Evolutionary conservation across 2,888 invertebrate genomes (phyloP).

Genomic region (Drosophila quasianomalipes): DNA sequence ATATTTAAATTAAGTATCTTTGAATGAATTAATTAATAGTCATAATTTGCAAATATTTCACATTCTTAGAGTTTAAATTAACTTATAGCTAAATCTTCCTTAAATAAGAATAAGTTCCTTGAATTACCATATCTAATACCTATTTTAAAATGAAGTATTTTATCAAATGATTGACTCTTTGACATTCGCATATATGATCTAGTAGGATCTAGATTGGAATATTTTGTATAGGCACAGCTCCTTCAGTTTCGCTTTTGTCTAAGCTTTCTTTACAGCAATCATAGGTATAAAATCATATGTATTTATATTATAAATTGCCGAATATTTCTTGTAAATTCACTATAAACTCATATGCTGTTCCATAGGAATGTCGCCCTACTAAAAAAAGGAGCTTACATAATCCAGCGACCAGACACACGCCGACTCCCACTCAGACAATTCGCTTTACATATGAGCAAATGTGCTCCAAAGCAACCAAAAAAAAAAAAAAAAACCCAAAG

Average conservation of each 20-base stretch:
- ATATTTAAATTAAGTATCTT: neutral
- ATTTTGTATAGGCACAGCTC: neutral
- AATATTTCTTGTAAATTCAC: neutral
- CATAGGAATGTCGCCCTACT: conserved; percentile 13
- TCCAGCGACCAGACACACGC: conserved; percentile 41
- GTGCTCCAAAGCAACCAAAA: conserved; percentile 61
- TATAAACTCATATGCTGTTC: conserved; percentile 16
- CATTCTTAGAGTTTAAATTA: neutral
- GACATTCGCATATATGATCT: neutral
- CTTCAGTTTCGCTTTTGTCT: neutral
- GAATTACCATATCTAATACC: neutral
- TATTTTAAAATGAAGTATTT: neutral
- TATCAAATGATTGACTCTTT: neutral
- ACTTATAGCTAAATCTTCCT: neutral
- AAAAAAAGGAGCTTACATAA: conserved; percentile 38
- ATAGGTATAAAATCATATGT: neutral
- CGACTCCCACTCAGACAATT: conserved; percentile 56
- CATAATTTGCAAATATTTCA: neutral
- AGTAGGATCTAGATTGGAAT: neutral
- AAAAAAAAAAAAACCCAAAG: conserved; percentile 13
- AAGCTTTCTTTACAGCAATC: neutral
- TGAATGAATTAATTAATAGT: neutral
- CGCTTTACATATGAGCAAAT: conserved; percentile 80
- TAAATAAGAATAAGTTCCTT: neutral
- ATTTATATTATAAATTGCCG: neutral